A percentile compares a stretch with the other conserved stretches of the same genome.
phyloP scores from a whole-genome alignment of 2,888 invertebrate species.

The Callyntrura sp. region DNA sequence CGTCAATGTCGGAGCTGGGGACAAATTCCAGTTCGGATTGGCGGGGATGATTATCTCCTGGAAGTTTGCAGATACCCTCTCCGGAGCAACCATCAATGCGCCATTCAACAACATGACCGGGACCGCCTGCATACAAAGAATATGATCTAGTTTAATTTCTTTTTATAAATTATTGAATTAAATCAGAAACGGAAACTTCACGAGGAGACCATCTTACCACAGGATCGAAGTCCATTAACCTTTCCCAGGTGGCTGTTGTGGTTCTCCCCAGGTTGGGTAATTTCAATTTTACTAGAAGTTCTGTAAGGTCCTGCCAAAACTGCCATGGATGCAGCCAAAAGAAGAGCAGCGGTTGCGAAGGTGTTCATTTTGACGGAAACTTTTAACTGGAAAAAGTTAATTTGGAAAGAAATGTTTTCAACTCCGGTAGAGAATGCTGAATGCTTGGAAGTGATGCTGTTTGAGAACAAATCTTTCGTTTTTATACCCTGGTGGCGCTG shows the following conservation, averaged over 20 bases:
- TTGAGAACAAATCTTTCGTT: no score
- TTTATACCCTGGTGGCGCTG: no score
- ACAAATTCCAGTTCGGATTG: constrained; percentile 55
- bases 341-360: neutral
- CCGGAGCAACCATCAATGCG: constrained; percentile 34
- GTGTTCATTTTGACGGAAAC: constrained; percentile 43
- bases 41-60: constrained; percentile 1
- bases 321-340: constrained; percentile 15
- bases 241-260: neutral
- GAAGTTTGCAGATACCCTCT: constrained; percentile 24
- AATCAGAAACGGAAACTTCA: neutral
- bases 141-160: neutral
- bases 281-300: neutral
- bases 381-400: no score
- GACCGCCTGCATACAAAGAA: no score
- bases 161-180: neutral
- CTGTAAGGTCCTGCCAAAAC: neutral
- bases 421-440: no score
- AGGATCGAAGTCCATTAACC: constrained; percentile 41
- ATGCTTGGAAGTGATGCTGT: no score
- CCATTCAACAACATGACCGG: constrained; percentile 49
- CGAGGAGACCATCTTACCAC: no score
- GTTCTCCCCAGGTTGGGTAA: neutral
- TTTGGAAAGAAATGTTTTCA: no score
- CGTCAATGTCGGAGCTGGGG: constrained; percentile 52